Percentiles rank a stretch among this genome's conserved stretches.
These are phyloP conservation scores for Eulacestoma nigropectus DNA, from an alignment of 2,113 vertebrate species.

Conservation along the genomic window DNA sequence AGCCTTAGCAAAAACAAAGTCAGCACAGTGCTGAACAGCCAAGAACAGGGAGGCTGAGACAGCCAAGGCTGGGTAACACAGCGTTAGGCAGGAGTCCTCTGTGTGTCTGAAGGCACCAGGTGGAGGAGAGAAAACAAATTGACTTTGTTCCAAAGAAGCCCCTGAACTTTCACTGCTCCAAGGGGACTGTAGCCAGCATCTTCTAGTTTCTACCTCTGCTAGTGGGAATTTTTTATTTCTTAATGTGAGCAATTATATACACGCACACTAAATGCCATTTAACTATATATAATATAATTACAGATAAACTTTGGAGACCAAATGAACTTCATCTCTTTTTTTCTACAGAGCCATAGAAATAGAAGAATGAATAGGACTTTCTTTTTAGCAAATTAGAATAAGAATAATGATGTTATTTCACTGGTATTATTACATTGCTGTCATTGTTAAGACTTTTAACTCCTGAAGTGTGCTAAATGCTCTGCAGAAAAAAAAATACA, in stretches of 20 bases:
- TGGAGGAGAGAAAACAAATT: neutral
- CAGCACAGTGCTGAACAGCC: neutral
- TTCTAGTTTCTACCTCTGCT: neutral
- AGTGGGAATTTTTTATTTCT: neutral
- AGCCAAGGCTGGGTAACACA: neutral
- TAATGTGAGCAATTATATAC: neutral
- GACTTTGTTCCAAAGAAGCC: neutral
- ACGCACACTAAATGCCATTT: neutral
- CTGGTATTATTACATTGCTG: neutral
- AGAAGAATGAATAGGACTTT: neutral
- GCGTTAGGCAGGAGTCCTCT: neutral
- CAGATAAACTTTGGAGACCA: neutral
- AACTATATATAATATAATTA: neutral
- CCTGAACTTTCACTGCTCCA: neutral
- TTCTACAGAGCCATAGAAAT: neutral
- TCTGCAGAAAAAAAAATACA: neutral
- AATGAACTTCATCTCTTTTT: neutral
- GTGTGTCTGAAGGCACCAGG: accelerated
- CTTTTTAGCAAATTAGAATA: neutral
- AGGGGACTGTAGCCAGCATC: neutral
- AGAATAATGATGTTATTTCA: neutral
- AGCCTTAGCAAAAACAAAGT: neutral
- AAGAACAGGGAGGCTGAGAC: neutral
- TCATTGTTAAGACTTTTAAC: neutral
- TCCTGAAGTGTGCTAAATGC: neutral